Evolutionary conservation across 2,113 vertebrate genomes (phyloP).

Genomic region (Gadus chalcogrammus): DNA sequence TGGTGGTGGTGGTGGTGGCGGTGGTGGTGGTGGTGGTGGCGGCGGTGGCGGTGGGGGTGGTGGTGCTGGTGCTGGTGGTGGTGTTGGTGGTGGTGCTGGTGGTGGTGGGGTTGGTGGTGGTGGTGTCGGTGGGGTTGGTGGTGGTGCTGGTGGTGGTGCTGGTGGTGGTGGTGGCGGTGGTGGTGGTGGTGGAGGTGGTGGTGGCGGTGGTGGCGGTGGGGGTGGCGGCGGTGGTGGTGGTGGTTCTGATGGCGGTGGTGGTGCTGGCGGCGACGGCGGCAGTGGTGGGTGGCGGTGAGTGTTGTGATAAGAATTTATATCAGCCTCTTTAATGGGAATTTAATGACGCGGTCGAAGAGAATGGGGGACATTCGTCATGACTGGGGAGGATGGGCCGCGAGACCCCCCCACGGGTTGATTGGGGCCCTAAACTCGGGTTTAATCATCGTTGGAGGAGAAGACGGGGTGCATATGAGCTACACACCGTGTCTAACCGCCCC

Average conservation of each 20-base stretch:
- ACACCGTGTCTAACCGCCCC: too few species aligned
- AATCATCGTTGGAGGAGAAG: slow-evolving; percentile 29
- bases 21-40: too few species aligned
- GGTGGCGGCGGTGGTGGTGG: too few species aligned
- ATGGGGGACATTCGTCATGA: slow-evolving; percentile 48
- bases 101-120: too few species aligned
- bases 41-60: too few species aligned
- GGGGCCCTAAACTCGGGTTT: slow-evolving; percentile 33
- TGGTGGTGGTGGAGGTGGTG: slow-evolving; percentile 36
- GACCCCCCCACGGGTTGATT: slow-evolving; percentile 27
- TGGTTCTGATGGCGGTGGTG: not conserved
- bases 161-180: slow-evolving; percentile 22
- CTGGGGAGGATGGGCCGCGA: not conserved
- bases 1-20: too few species aligned
- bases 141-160: too few species aligned
- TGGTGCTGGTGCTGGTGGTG: too few species aligned
- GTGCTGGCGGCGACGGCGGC: not conserved
- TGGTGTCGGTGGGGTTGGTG: too few species aligned
- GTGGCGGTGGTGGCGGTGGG: not conserved
- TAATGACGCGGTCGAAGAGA: slow-evolving; percentile 51
- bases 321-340: slow-evolving; percentile 66
- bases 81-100: too few species aligned
- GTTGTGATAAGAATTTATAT: slow-evolving; percentile 68
- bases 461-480: slow-evolving; percentile 12
- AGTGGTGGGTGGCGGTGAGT: slow-evolving; percentile 28